phyloP scores from a whole-genome alignment of 2,113 vertebrate genomes.

The Rissa tridactyla region DNA sequence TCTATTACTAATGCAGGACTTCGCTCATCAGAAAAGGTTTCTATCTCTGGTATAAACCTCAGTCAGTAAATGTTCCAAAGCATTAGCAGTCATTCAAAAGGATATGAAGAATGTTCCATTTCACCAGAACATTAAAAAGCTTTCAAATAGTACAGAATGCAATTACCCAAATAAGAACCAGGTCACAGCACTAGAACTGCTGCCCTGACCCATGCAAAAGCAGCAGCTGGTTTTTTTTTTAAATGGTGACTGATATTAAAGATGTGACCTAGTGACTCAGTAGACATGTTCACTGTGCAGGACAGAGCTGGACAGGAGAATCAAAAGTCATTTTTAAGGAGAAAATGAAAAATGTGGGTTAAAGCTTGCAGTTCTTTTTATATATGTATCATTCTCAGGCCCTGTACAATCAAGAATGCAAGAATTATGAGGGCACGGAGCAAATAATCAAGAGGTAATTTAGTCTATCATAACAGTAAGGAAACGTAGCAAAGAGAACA shows the following conservation, averaged over 20 bases:
- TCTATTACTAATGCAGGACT: background rate
- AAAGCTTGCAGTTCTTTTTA: background rate
- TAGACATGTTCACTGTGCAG: background rate
- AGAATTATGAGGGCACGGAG: background rate
- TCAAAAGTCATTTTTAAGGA: background rate
- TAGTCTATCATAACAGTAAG: background rate
- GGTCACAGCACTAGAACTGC: slow-evolving; percentile 2
- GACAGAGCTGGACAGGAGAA: background rate
- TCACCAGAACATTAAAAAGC: slow-evolving; percentile 9
- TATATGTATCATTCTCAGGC: background rate
- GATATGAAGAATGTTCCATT: slow-evolving; percentile 16
- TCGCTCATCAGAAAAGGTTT: background rate
- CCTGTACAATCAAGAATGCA: background rate
- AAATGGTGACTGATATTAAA: background rate
- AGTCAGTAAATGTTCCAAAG: background rate
- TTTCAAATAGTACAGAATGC: slow-evolving; percentile 25
- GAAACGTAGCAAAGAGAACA: background rate
- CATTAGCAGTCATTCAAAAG: background rate
- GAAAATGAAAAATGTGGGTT: background rate
- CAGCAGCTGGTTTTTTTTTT: background rate
- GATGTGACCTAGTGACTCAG: background rate
- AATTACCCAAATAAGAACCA: background rate
- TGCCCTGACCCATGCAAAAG: slow-evolving; percentile 1
- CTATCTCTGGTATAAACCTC: background rate
- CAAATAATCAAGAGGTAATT: background rate